Percentiles rank a stretch among this genome's conserved stretches.
Evolutionary conservation across 1,140 invertebrate genomes (phyloP).

Genomic region (Periplaneta americana): DNA sequence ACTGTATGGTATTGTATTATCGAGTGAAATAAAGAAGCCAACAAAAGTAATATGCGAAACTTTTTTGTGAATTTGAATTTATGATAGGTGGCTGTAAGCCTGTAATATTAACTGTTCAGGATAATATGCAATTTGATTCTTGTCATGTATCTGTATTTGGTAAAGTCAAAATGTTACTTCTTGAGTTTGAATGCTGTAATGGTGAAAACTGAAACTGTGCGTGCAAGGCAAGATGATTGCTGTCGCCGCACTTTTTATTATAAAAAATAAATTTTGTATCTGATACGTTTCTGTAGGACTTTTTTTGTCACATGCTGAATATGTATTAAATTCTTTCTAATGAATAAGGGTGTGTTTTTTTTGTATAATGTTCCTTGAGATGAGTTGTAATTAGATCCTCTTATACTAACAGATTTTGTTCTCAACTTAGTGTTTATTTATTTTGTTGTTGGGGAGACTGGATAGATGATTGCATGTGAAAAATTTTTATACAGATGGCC

Average conservation of each 20-base stretch:
- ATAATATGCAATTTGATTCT: slow-evolving; percentile 11
- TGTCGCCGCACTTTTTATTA: not conserved
- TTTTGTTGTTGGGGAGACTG: not conserved
- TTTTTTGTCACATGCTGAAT: slow-evolving; percentile 11
- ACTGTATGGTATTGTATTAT: slow-evolving; percentile 13
- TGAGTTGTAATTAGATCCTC: not conserved
- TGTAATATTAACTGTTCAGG: slow-evolving; percentile 2
- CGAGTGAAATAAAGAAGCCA: slow-evolving; percentile 13
- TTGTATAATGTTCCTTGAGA: not conserved
- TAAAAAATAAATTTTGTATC: slow-evolving; percentile 14
- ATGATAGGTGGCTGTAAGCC: not conserved
- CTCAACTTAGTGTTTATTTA: not conserved
- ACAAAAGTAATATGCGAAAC: not conserved
- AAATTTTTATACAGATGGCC: not conserved
- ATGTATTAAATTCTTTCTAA: slow-evolving; percentile 19
- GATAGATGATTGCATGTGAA: not conserved
- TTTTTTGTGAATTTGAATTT: not conserved
- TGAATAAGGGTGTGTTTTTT: slow-evolving; percentile 11
- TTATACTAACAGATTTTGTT: not conserved
- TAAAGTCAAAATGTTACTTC: slow-evolving; percentile 7
- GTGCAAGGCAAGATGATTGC: not conserved
- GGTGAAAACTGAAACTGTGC: not conserved
- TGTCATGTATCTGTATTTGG: slow-evolving; percentile 8
- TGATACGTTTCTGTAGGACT: slow-evolving; percentile 12
- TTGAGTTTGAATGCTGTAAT: not conserved